These are phyloP conservation scores for Colostygia pectinataria DNA, from an alignment of 2,888 invertebrate genomes.

Conservation along the genomic window DNA sequence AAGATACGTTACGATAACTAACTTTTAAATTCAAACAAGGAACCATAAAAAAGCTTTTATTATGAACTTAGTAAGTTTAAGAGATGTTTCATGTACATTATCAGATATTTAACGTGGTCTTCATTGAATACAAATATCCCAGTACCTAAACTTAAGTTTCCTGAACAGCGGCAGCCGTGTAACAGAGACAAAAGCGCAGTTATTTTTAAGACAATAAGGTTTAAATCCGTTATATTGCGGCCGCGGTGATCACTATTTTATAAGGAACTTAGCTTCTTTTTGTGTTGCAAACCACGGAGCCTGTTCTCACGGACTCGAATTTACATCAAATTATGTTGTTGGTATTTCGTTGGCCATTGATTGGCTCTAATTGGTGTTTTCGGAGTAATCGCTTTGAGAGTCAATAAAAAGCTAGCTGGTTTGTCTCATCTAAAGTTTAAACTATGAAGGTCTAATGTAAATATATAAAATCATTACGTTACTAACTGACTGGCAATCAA, in stretches of 20 bases:
- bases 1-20: too few relatives aligned
- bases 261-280: conserved; percentile 38
- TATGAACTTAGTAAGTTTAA: conserved; percentile 14
- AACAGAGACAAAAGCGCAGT: too few relatives aligned
- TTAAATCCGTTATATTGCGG: conserved; percentile 19
- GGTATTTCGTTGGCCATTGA: conserved; percentile 34
- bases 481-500: too few relatives aligned
- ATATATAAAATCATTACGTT: too few relatives aligned
- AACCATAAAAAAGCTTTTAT: neutral
- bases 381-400: conserved; percentile 19
- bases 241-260: conserved; percentile 7
- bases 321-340: conserved; percentile 39
- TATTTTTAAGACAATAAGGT: too few relatives aligned
- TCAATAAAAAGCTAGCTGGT: conserved; percentile 16
- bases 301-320: conserved; percentile 54
- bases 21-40: too few relatives aligned
- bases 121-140: conserved; percentile 21
- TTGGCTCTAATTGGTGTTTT: conserved; percentile 34
- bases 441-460: neutral
- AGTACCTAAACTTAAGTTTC: conserved; percentile 6
- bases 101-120: conserved; percentile 19
- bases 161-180: neutral
- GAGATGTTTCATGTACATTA: conserved; percentile 13
- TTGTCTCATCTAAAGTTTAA: conserved; percentile 2
- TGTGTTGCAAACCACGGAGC: conserved; percentile 43